Evolutionary conservation across 1,140 invertebrate genomes (phyloP).

Genomic region (Ips nitidus): DNA sequence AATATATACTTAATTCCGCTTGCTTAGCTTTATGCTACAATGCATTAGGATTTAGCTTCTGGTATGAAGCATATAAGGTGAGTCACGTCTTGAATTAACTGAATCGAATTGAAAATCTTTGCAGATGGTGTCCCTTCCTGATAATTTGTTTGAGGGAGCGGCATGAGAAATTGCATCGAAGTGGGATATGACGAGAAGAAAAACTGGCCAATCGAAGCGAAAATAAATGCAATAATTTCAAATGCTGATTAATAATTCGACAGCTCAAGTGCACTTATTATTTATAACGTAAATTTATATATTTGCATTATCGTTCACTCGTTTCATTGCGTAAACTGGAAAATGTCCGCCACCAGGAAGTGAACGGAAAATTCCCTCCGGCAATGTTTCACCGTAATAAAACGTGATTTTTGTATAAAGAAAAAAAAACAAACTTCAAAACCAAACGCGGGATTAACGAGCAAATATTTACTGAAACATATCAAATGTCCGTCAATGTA

Average conservation of each 20-base stretch:
- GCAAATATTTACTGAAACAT: too few species aligned
- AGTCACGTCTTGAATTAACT: too few species aligned
- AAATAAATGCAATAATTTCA: conserved; percentile 29
- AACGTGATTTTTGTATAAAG: background rate
- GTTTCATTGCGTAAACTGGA: conserved; percentile 5
- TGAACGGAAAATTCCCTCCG: conserved; percentile 1
- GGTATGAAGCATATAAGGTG: too few species aligned
- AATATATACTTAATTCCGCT: conserved; percentile 9
- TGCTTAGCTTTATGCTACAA: background rate
- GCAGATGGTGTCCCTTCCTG: too few species aligned
- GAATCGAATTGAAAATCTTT: too few species aligned
- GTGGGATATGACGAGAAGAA: conserved; percentile 19
- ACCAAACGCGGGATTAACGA: too few species aligned
- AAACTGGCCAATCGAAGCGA: conserved; percentile 24
- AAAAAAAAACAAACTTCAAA: too few species aligned
- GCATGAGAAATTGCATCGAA: conserved; percentile 8
- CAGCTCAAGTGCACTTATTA: conserved; percentile 29
- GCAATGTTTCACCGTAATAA: background rate
- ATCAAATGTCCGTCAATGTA: background rate
- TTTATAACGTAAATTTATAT: conserved; percentile 14
- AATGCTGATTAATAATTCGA: conserved; percentile 19
- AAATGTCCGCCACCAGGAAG: conserved; percentile 1
- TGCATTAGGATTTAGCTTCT: too few species aligned
- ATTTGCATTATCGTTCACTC: conserved; percentile 12
- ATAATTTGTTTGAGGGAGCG: background rate